Evolutionary conservation across 2,797 vertebrate species (phyloP), one percentile per base, ranked within the genome.

Genomic region (Oreonectes daqikongensis): DNA sequence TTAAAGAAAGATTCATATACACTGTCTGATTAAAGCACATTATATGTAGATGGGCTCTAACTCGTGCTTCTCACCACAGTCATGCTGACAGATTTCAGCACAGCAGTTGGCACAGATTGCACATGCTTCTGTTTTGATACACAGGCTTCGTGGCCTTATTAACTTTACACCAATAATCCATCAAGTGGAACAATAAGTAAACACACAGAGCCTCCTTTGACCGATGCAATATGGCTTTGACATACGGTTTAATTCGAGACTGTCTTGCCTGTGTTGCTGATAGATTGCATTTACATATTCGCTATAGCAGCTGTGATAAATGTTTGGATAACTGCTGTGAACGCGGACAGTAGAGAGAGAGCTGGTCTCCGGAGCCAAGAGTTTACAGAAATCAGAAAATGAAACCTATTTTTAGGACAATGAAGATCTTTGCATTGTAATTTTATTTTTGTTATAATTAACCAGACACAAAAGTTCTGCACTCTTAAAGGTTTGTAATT

Each of bases 81-180:
- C 50, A 63, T 60, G 28, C 20, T 65, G 48, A 65, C 55, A 75
- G 78, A 75, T 44, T 55, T 70, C 12, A 70, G 48, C 48, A 53
- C 67, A 75, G 66, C 72, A 71, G 50, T 75, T 67, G 63, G 63
- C 38, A 57, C 53, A 67, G 63, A 67, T 67, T 67, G 64, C 52
- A 38, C 38, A 57, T 18, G 50, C 63, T 66, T 44, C 6, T 50
- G 46, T n/a, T 50, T 50, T 50, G 46, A 50, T 63, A 22, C 46
- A 42, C 60, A n/a, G 72, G 24, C 22, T 4, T 26, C 24, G 14
- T 32, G 38, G 35, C 38, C 63, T 66, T 44, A 12, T 59, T 55
- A 44, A 63, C 24, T 24, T 30, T 74, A 42, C 48, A 59, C 52
- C 57, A 59, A 75, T 75, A 75, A 42, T 46, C 52, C 52, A 75